Conservation (phyloP, 64 coral and sea anemone genomes). For the Catalaphyllia jardinei region DNA sequence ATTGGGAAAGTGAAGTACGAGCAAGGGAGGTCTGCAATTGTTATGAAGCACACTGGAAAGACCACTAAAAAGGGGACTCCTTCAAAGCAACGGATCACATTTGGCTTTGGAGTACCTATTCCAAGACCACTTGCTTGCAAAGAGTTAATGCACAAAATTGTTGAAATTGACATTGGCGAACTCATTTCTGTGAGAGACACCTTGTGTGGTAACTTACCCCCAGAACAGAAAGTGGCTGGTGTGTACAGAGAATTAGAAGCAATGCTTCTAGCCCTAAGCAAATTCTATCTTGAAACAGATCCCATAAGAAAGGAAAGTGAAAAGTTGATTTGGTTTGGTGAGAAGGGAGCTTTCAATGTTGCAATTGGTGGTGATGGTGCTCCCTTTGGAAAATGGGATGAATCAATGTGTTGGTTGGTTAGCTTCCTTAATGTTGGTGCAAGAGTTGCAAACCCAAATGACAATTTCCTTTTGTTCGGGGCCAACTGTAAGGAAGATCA, state of each 20-base stretch:
- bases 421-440: conserved; percentile 31
- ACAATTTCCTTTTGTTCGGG: conserved; percentile 37
- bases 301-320: background rate
- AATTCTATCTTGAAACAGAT: conserved; percentile 59
- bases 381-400: background rate
- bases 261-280: conserved; percentile 42
- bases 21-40: conserved; percentile 46
- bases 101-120: conserved; percentile 59
- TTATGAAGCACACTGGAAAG: conserved; percentile 45
- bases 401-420: conserved; percentile 3
- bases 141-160: conserved; percentile 23
- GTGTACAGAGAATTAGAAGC: conserved; percentile 62
- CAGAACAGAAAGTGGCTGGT: conserved; percentile 55
- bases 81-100: conserved; percentile 50
- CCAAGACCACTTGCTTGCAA: conserved; percentile 26
- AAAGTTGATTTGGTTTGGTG: conserved; percentile 13
- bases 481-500: conserved; percentile 35
- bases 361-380: background rate
- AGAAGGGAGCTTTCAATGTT: conserved; percentile 36
- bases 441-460: conserved; percentile 45
- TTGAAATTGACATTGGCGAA: conserved; percentile 53
- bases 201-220: conserved; percentile 30
- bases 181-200: conserved; percentile 47
- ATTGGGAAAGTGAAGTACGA: conserved; percentile 66
- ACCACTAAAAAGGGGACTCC: conserved; percentile 48